Evolutionary conservation across 2,113 vertebrate species (phyloP).

Genomic region (Channa argus): DNA sequence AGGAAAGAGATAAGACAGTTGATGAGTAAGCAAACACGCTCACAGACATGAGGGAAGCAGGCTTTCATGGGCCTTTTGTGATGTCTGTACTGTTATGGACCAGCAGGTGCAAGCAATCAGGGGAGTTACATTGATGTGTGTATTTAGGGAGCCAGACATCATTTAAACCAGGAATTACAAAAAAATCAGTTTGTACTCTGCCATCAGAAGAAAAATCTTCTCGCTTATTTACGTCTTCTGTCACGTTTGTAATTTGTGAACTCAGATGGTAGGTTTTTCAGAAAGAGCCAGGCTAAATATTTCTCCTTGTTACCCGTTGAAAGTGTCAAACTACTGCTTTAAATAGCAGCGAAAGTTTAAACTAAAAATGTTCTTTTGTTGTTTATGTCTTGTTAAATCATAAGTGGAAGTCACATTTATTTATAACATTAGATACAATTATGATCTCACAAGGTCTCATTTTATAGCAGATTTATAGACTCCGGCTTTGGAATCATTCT

Average conservation of each 20-base stretch:
- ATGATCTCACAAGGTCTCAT: slow-evolving; percentile 85
- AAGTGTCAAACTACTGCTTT: background rate
- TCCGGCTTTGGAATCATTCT: slow-evolving; percentile 86
- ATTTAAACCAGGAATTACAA: background rate
- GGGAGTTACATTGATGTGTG: background rate
- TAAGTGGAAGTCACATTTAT: no score
- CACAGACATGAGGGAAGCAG: background rate
- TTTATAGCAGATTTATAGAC: slow-evolving; percentile 82
- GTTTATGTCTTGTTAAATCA: background rate
- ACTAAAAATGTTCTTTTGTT: background rate
- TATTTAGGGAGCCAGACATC: background rate
- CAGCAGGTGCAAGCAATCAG: background rate
- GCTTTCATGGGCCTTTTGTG: background rate
- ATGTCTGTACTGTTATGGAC: background rate
- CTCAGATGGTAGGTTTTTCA: no score
- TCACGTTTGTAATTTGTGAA: no score
- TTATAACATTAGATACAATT: background rate
- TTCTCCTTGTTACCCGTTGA: background rate
- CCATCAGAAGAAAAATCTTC: no score
- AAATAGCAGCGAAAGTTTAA: background rate
- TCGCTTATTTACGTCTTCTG: no score
- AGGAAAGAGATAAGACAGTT: background rate
- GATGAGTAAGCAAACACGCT: background rate
- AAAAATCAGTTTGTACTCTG: no score
- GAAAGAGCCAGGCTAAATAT: no score